Evolutionary conservation across 2,888 invertebrate genomes (phyloP).

Genomic region (Drosophila limbata): DNA sequence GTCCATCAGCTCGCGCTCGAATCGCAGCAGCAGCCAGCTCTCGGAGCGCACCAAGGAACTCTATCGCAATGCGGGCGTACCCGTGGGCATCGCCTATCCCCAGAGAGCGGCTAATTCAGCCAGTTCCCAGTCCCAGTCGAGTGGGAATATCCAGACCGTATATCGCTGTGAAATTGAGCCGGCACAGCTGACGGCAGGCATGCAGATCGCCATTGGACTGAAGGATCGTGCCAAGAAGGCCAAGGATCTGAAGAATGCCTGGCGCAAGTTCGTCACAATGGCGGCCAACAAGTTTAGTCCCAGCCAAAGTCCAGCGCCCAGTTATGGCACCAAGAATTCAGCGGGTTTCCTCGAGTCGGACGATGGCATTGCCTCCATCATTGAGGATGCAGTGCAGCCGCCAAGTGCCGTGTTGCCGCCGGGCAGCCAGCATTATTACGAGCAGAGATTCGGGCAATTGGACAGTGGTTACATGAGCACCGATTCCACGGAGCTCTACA

Average conservation of each 20-base stretch:
- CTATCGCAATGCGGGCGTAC: conserved; percentile 84
- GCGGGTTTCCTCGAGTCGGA: conserved; percentile 79
- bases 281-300: conserved; percentile 85
- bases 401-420: conserved; percentile 70
- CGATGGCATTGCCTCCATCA: conserved; percentile 84
- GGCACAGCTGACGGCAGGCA: conserved; percentile 83
- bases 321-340: conserved; percentile 74
- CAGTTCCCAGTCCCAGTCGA: conserved; percentile 36
- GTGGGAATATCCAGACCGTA: conserved; percentile 82
- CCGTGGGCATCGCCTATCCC: conserved; percentile 84
- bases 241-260: conserved; percentile 85
- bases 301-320: conserved; percentile 83
- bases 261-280: conserved; percentile 85
- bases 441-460: conserved; percentile 86
- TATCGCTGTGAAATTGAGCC: conserved; percentile 85
- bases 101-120: conserved; percentile 76
- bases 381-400: conserved; percentile 75
- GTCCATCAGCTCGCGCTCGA: conserved; percentile 84
- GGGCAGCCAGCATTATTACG: conserved; percentile 82
- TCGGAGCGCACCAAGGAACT: conserved; percentile 84
- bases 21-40: conserved; percentile 83
- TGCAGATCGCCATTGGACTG: conserved; percentile 85
- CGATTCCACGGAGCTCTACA: conserved; percentile 89
- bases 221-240: conserved; percentile 85
- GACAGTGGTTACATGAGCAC: conserved; percentile 95